Percentiles rank a stretch among this genome's conserved stretches.
phyloP scores from a whole-genome alignment of 1,140 invertebrate genomes.

The Babylonia areolata region DNA sequence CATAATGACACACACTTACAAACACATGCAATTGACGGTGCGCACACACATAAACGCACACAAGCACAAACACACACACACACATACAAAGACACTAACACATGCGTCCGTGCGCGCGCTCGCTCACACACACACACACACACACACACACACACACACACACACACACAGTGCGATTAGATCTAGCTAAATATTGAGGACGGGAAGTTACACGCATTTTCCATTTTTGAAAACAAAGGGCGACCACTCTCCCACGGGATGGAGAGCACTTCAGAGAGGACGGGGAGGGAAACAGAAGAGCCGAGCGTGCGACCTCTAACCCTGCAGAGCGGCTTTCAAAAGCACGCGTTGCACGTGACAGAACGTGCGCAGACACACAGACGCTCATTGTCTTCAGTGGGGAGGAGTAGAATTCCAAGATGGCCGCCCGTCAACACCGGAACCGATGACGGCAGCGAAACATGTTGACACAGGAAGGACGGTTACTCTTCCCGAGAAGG shows the following conservation, averaged over 20 bases:
- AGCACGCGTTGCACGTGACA: conserved; percentile 6
- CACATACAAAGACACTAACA: neutral
- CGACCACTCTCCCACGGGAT: no score
- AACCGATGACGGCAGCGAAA: neutral
- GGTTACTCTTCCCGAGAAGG: neutral
- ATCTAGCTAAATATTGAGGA: no score
- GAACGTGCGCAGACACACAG: conserved; percentile 6
- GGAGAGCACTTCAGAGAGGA: neutral
- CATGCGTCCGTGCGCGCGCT: neutral
- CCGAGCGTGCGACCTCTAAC: neutral
- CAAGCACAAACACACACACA: neutral
- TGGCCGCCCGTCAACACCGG: conserved; percentile 15
- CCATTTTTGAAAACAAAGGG: no score
- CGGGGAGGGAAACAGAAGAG: neutral
- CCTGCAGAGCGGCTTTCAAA: neutral
- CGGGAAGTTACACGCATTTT: no score
- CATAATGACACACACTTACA: neutral
- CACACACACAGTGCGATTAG: no score
- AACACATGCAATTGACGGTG: neutral
- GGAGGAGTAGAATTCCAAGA: conserved; percentile 1
- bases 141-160: neutral
- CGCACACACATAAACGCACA: neutral
- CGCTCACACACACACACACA: conserved; percentile 1
- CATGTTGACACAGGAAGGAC: conserved; percentile 16
- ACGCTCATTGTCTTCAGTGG: neutral